Base-by-base conservation (phyloP, 2,797 vertebrate genomes). In the Aphelocoma californica region DNA sequence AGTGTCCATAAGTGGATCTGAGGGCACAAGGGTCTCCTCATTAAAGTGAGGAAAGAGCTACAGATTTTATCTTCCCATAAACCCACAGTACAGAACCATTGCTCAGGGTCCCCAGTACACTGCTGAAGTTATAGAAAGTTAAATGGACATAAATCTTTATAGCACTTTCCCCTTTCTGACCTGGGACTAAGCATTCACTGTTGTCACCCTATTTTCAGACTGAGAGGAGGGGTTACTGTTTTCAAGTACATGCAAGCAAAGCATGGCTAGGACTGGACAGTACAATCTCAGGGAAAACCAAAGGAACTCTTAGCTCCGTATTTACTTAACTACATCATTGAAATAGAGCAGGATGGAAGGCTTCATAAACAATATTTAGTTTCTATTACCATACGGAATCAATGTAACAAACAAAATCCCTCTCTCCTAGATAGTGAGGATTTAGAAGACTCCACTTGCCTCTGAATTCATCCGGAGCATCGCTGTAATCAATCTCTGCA, bases 1-100 rank as follows among this genome's bases (percentile, higher is more conserved):
- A 3, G 99, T 99, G 98, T 99, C 99, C 99, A 99, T 99, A 86
- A 99, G 98, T 3, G 99, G 99, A 96, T 99, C 99, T 99, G 96
- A 36, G 32, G 81, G 62, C 66, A 90, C 69, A 96, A 42, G 67
- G 5, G 5, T 42, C 36, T 78, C 12, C 32, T 88, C 26, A 17
- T 56, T 44, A 87, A 12, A n/a, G 3, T 5, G 12, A 70, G 50
- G n/a, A 24, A 82, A 45, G 1, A 67, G 36, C 72, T 14, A 28
- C 50, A 50, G 0, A 6, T 42, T 25, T 40, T 10, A 54, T 3
- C 26, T 53, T 48, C 42, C 18, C 31, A 29, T 15, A 67, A 38
- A 54, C 21, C 17, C 31, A 20, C 11, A 12, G 38, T 1, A 13
- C 31, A 53, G 44, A 74, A 31, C 14, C 28, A 31, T 10, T 17